These are phyloP conservation scores for Oopsacas minuta DNA, from an alignment of 37 sponge, comb jelly and placozoan genomes.

Conservation along the genomic window DNA sequence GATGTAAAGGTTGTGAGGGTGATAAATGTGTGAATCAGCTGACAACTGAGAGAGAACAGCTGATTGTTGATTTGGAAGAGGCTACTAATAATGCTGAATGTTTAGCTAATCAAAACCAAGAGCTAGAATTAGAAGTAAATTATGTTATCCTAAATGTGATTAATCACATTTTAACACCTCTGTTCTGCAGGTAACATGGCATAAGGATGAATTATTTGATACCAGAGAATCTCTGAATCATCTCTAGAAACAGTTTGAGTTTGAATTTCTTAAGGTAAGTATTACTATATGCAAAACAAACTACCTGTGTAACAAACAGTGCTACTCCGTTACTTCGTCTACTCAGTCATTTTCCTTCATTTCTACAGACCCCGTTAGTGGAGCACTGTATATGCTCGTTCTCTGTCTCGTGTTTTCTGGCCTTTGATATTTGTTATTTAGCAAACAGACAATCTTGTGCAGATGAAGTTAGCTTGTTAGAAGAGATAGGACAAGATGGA, in stretches of 20 bases:
- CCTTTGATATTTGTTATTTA: too few species aligned
- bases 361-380: too few species aligned
- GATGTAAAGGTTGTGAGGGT: background rate
- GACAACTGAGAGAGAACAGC: background rate
- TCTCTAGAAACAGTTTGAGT: background rate
- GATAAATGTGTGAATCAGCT: background rate
- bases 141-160: background rate
- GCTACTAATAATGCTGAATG: background rate
- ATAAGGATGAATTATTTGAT: background rate
- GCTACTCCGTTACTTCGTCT: too few species aligned
- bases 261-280: background rate
- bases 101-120: background rate
- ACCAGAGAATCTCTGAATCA: slow-evolving; percentile 1
- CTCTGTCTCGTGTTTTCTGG: too few species aligned
- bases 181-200: slow-evolving; percentile 3
- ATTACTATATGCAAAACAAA: too few species aligned
- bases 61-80: background rate
- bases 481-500: background rate
- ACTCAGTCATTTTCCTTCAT: too few species aligned
- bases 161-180: background rate
- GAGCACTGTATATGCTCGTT: too few species aligned
- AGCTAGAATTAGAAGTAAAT: background rate
- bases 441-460: background rate
- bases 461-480: background rate
- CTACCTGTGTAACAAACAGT: too few species aligned